Conservation (phyloP, 2,113 vertebrate species). For the Hypanus sabinus region DNA sequence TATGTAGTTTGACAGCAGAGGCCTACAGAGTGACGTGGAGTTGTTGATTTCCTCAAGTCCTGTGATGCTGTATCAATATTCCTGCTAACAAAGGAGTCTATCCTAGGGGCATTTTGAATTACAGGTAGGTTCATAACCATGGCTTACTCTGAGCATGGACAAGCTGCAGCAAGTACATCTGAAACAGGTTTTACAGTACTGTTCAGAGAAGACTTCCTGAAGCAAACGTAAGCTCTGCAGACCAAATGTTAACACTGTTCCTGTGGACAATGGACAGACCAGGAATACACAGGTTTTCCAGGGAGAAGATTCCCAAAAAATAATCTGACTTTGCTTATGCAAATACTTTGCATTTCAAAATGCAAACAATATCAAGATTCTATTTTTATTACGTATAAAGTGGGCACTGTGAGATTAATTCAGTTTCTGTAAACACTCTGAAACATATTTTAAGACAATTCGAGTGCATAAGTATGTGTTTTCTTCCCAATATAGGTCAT, state of each 20-base stretch:
- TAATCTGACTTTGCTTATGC: neutral
- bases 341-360: neutral
- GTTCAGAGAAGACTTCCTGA: constrained; percentile 61
- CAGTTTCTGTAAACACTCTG: neutral
- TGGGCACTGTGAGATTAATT: neutral
- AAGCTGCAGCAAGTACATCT: constrained; percentile 56
- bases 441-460: neutral
- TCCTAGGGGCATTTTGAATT: constrained; percentile 23
- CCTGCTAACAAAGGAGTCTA: constrained; percentile 38
- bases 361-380: neutral
- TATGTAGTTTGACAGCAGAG: neutral
- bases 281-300: neutral
- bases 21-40: neutral
- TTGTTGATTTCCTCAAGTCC: neutral
- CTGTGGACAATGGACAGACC: neutral
- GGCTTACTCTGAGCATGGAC: constrained; percentile 37
- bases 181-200: constrained; percentile 54
- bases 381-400: neutral
- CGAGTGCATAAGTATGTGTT: neutral
- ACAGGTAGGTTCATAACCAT: constrained; percentile 33
- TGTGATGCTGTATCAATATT: constrained; percentile 26
- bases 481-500: neutral
- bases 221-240: constrained; percentile 44
- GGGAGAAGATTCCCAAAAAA: neutral
- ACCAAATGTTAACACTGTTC: neutral